Conservation (phyloP, 2,888 invertebrate genomes). For the Escarpia spicata region DNA sequence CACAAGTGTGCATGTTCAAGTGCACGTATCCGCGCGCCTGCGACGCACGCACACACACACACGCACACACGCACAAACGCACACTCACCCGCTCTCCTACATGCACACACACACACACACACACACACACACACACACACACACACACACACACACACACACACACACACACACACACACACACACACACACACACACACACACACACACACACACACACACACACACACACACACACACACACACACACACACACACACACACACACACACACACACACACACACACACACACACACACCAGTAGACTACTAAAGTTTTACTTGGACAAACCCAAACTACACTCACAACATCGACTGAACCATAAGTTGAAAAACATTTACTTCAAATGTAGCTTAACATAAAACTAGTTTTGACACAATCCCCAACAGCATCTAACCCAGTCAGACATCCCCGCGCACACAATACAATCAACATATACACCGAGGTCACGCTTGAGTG, state of each 20-base stretch:
- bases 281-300: neutral
- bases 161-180: neutral
- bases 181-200: neutral
- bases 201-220: neutral
- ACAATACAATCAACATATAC: neutral
- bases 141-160: neutral
- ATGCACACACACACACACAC: neutral
- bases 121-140: neutral
- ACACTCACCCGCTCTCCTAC: neutral
- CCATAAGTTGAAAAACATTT: neutral
- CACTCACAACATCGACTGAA: neutral
- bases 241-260: neutral
- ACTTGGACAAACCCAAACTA: neutral
- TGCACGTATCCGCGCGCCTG: neutral
- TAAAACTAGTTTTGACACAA: neutral
- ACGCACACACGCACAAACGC: neutral
- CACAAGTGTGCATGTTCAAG: neutral
- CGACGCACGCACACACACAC: neutral
- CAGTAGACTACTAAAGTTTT: neutral
- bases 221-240: neutral
- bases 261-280: neutral
- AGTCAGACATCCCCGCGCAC: neutral
- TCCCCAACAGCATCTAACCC: neutral
- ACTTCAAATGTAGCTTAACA: neutral
- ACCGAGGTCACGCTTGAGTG: neutral